Evolutionary conservation across 2,113 vertebrate genomes (phyloP).

Genomic region (Nesospiza acunhae): DNA sequence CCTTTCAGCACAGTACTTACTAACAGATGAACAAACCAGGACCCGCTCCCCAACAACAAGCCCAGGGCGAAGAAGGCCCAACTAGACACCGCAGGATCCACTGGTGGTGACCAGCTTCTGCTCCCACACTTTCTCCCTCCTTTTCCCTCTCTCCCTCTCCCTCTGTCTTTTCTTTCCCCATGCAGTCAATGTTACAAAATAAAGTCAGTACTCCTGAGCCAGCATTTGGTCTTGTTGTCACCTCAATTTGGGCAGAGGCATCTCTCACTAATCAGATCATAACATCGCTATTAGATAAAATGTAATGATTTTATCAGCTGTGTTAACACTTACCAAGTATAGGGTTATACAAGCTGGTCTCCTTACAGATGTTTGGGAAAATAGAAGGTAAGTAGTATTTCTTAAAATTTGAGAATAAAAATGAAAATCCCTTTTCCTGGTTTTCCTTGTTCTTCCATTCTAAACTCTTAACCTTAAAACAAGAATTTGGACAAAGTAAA

Average conservation of each 20-base stretch:
- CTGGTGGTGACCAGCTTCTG: accelerated
- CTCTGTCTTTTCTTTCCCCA: not conserved
- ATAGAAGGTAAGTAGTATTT: slow-evolving; percentile 98
- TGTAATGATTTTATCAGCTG: not conserved
- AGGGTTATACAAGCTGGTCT: slow-evolving; percentile 94
- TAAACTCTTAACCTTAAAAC: slow-evolving; percentile 91
- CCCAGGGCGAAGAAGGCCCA: not conserved
- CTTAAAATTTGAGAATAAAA: slow-evolving; percentile 97
- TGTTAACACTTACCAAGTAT: slow-evolving; percentile 86
- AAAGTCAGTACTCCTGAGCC: not conserved
- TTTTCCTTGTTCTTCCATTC: slow-evolving; percentile 99
- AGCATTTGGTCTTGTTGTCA: not conserved
- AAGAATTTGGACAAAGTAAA: not conserved
- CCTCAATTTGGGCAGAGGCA: not conserved
- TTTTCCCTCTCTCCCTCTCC: not conserved
- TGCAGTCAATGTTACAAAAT: not conserved
- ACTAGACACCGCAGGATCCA: not conserved
- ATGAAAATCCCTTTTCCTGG: slow-evolving; percentile 97
- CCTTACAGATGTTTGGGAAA: slow-evolving; percentile 96
- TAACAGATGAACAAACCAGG: not conserved
- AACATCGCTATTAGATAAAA: not conserved
- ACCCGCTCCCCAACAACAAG: no score
- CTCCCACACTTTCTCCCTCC: not conserved
- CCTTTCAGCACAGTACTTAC: not conserved
- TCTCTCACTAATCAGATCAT: not conserved